These are phyloP conservation scores for Ailuropoda melanoleuca DNA, from an alignment of 2,113 vertebrate genomes.

Conservation along the genomic window DNA sequence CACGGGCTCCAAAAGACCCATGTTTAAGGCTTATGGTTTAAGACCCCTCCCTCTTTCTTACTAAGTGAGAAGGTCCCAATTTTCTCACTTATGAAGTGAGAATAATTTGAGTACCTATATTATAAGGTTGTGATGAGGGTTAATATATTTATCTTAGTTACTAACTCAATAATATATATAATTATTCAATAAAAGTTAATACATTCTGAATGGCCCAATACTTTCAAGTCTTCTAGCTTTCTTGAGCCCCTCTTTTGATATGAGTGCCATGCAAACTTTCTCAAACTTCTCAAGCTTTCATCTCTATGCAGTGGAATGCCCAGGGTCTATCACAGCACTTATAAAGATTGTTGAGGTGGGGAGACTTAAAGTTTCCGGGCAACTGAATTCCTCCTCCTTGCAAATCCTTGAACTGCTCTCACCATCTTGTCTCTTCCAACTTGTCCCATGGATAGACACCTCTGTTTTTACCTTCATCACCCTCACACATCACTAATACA, in stretches of 20 bases:
- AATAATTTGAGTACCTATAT: constrained; percentile 25
- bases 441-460: not conserved
- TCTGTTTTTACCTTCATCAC: not conserved
- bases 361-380: not conserved
- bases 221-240: constrained; percentile 17
- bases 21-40: constrained; percentile 3
- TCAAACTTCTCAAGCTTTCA: not conserved
- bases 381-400: not conserved
- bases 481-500: not conserved
- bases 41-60: not conserved
- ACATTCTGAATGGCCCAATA: constrained; percentile 6
- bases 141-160: constrained; percentile 17
- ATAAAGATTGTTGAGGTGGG: not conserved
- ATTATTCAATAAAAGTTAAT: constrained; percentile 16
- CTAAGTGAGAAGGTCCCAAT: not conserved
- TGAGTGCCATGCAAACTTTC: not conserved
- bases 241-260: not conserved
- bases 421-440: not conserved
- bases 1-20: not conserved
- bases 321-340: not conserved
- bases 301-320: not conserved
- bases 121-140: not conserved
- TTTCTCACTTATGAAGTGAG: constrained; percentile 50
- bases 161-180: constrained; percentile 9
- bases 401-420: not conserved